A percentile compares a stretch with the other conserved stretches of the same genome.
Evolutionary conservation across 2,113 vertebrate genomes (phyloP).

Genomic region (Melospiza melodia): DNA sequence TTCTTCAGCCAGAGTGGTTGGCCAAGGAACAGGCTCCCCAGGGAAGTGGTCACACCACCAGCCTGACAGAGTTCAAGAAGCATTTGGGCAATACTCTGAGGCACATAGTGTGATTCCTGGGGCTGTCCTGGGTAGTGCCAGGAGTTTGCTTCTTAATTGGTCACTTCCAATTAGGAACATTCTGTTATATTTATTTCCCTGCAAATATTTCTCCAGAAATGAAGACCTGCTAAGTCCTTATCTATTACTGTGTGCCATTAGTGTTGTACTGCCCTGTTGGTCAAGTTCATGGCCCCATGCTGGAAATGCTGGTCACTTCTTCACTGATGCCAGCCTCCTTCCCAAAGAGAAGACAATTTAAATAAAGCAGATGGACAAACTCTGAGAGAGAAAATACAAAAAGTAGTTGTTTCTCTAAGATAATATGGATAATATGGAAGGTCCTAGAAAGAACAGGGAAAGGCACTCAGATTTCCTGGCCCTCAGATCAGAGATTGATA

Average conservation of each 20-base stretch:
- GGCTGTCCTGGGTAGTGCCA: neutral
- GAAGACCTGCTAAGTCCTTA: neutral
- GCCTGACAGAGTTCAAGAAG: neutral
- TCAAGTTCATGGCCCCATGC: neutral
- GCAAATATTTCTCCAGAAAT: neutral
- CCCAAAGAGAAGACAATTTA: neutral
- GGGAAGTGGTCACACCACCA: neutral
- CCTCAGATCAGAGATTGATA: neutral
- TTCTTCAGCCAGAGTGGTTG: neutral
- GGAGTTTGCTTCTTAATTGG: neutral
- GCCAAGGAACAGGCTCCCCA: neutral
- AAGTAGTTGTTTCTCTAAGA: neutral
- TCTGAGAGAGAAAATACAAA: neutral
- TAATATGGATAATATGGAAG: neutral
- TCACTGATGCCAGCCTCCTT: neutral
- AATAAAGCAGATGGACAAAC: neutral
- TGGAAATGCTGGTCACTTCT: neutral
- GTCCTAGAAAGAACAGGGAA: neutral
- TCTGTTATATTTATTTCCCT: neutral
- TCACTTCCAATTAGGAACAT: neutral
- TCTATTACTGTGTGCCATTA: neutral
- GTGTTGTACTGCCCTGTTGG: neutral
- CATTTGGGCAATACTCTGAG: rapidly evolving
- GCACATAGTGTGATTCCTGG: neutral
- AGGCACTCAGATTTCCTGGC: neutral